Conservation (phyloP, 2,888 invertebrate genomes). For the Chymomyza fuscimana region DNA sequence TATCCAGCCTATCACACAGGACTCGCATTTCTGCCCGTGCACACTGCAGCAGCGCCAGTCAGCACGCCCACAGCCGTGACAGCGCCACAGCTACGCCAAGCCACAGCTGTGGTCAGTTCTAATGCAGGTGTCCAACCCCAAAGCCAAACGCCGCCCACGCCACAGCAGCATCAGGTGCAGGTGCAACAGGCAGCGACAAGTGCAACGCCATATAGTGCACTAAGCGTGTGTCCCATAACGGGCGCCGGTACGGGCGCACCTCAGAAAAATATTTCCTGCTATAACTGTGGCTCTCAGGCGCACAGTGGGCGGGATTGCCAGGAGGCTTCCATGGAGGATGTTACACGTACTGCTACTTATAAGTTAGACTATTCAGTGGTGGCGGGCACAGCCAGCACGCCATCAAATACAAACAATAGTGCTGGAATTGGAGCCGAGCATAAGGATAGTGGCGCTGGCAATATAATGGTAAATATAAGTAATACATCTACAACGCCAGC, state of each 20-base stretch:
- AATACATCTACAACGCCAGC: conserved; percentile 49
- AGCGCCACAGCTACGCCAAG: conserved; percentile 58
- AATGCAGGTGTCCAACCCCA: conserved; percentile 69
- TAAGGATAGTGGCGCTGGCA: conserved; percentile 46
- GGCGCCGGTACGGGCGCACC: conserved; percentile 38
- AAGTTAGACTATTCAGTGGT: conserved; percentile 83
- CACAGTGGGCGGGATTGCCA: conserved; percentile 93
- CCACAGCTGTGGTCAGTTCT: conserved; percentile 54
- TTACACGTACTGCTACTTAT: conserved; percentile 87
- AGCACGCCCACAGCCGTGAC: conserved; percentile 60
- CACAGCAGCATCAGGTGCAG: conserved; percentile 53
- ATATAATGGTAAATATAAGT: conserved; percentile 37
- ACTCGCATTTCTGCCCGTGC: conserved; percentile 68
- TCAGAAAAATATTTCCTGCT: conserved; percentile 84
- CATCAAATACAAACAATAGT: conserved; percentile 33
- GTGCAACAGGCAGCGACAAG: conserved; percentile 80
- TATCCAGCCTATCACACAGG: conserved; percentile 80
- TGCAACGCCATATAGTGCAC: conserved; percentile 68
- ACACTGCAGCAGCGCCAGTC: conserved; percentile 50
- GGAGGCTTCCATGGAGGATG: conserved; percentile 95
- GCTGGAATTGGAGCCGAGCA: conserved; percentile 30
- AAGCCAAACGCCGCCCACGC: conserved; percentile 47
- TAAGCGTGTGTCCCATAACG: conserved; percentile 65
- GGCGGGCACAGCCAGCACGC: conserved; percentile 46
- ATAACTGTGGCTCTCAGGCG: conserved; percentile 93